Base-by-base conservation (phyloP, 2,888 invertebrate species). In the Leucophenga montana region DNA sequence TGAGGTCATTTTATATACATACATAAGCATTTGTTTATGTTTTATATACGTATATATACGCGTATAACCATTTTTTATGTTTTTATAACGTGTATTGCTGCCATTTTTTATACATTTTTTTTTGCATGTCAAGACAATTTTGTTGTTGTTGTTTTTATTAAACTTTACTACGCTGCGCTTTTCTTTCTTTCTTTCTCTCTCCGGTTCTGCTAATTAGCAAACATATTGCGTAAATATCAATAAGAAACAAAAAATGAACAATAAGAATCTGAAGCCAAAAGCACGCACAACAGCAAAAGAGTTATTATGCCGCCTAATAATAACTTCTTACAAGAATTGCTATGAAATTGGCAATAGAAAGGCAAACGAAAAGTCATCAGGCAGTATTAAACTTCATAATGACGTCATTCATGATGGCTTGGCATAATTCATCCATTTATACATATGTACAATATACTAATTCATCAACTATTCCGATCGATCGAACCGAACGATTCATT, bases 31-130 rank as follows among this genome's bases (percentile, higher is more conserved):
- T 39, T 39, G 8, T 39, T 39, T 39, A 39, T 39, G 39, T 1
- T 5, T 39, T 46, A 4, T 65, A 48, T 50, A 48, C 48, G 8
- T 64, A 48, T 46, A 46, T 64, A 48, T 27, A 18, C n/a, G n/a
- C n/a, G n/a, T 65, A 22, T 22, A 48, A 16, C 14, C 20, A 44
- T 65, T 22, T 65, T 48, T 48, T n/a, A 31, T 31, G 14, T 20
- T 18, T 65, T 48, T 65, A 14, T 65, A 27, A 48, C 27, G 48
- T 65, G 22, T 65, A 27, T 65, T 13, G 18, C 16, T 50, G 46
- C 18, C 22, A 20, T 65, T 65, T 48, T 48, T 65, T 27, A 39
- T 39, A 39, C 1, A 39, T 5, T 39, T 11, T 39, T 3, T 39
- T 39, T 39, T 39, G 39, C 39, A 11, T 39, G 9, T 8, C 39